Evolutionary conservation across 2,113 vertebrate genomes (phyloP).

Genomic region (Machaerirhynchus nigripectus): DNA sequence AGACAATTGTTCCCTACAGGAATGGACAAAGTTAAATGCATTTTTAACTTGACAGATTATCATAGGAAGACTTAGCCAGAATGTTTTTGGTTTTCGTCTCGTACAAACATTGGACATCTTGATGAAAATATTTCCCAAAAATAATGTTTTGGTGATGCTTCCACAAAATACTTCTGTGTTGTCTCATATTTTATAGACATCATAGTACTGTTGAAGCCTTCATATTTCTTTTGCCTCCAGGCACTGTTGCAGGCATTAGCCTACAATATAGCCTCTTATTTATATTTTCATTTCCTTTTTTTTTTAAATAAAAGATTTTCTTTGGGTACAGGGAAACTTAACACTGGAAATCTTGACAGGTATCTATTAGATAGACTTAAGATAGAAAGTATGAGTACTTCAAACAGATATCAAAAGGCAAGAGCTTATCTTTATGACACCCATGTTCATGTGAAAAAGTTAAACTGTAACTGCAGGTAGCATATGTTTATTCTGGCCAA

Average conservation of each 20-base stretch:
- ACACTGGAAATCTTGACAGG: not conserved
- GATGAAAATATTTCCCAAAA: not conserved
- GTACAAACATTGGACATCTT: not conserved
- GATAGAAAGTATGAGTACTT: not conserved
- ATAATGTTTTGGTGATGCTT: not conserved
- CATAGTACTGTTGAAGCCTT: not conserved
- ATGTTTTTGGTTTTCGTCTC: not conserved
- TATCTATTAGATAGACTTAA: not conserved
- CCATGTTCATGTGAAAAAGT: not conserved
- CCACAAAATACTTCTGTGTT: not conserved
- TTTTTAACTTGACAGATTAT: not conserved
- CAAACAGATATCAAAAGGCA: not conserved
- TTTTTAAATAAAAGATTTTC: not conserved
- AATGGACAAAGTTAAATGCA: fast-evolving
- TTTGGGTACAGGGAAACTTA: not conserved
- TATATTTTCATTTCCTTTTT: fast-evolving
- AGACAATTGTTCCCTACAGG: not conserved
- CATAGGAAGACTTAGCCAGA: not conserved
- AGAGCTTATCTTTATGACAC: not conserved
- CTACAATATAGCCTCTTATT: fast-evolving
- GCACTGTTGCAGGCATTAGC: not conserved
- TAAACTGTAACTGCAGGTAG: not conserved
- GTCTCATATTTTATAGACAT: not conserved
- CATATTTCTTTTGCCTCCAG: not conserved
- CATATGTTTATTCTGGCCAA: not conserved